Evolutionary conservation across 2,888 invertebrate genomes (phyloP).

Genomic region (Ichneumon xanthorius): DNA sequence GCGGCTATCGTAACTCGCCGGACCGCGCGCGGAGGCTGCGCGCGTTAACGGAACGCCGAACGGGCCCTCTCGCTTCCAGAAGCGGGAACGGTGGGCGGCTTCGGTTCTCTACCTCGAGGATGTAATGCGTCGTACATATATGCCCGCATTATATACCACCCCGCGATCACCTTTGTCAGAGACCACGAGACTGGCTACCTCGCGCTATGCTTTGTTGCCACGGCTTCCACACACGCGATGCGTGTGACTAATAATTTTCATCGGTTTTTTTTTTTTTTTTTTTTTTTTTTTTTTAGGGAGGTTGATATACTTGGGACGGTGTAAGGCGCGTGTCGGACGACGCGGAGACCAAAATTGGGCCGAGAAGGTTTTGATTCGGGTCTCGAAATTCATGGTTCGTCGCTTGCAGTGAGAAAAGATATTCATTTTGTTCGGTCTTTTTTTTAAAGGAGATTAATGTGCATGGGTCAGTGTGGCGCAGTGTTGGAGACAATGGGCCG

Average conservation of each 20-base stretch:
- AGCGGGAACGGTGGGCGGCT: slow-evolving; percentile 55
- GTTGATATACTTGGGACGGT: neutral
- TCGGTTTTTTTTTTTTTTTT: slow-evolving; percentile 1
- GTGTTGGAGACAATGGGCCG: too few relatives aligned
- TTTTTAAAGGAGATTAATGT: neutral
- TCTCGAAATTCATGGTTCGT: neutral
- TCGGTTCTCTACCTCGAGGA: slow-evolving; percentile 22
- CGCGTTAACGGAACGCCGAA: slow-evolving; percentile 25
- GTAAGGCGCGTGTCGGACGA: neutral
- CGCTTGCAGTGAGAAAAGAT: neutral
- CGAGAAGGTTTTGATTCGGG: neutral
- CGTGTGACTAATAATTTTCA: slow-evolving; percentile 47
- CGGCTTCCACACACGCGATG: slow-evolving; percentile 33
- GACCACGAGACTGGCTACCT: neutral
- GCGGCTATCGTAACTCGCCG: slow-evolving; percentile 64
- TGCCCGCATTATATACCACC: slow-evolving; percentile 20
- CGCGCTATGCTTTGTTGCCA: slow-evolving; percentile 25
- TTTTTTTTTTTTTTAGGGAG: neutral
- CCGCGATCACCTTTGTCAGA: slow-evolving; percentile 50
- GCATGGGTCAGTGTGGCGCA: too few relatives aligned
- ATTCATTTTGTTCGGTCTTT: too few relatives aligned
- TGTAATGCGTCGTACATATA: slow-evolving; percentile 15
- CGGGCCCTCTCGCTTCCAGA: slow-evolving; percentile 21
- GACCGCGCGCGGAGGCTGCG: neutral
- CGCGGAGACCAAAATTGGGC: slow-evolving; percentile 6